A percentile compares a stretch with the other conserved stretches of the same genome.
phyloP scores from a whole-genome alignment of 2,888 invertebrate species.

The Mylabris sibirica region DNA sequence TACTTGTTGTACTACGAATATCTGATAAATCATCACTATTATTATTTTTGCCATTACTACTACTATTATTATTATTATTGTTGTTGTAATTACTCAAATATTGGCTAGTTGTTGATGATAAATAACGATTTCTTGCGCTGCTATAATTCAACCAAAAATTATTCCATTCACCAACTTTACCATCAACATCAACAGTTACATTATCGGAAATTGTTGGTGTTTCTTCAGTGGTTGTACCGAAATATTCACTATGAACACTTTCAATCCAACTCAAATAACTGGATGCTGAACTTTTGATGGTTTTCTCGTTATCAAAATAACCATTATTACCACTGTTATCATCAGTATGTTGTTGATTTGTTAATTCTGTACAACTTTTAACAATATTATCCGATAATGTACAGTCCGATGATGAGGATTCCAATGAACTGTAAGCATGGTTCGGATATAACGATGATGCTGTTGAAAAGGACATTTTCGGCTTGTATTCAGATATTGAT shows the following conservation, averaged over 20 bases:
- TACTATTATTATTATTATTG: slow-evolving; percentile 23
- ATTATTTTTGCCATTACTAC: too few relatives aligned
- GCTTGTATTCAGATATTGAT: slow-evolving; percentile 59
- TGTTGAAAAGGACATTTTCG: slow-evolving; percentile 54
- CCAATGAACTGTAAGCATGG: slow-evolving; percentile 50
- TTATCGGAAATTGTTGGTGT: slow-evolving; percentile 40
- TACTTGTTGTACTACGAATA: slow-evolving; percentile 56
- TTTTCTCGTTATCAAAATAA: slow-evolving; percentile 44
- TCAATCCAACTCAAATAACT: slow-evolving; percentile 61
- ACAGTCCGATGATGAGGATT: slow-evolving; percentile 54
- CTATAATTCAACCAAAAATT: slow-evolving; percentile 62
- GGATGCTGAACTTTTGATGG: slow-evolving; percentile 54
- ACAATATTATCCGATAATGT: slow-evolving; percentile 51
- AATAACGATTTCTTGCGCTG: slow-evolving; percentile 54
- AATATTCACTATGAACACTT: slow-evolving; percentile 57
- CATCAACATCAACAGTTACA: slow-evolving; percentile 47
- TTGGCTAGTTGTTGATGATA: slow-evolving; percentile 48
- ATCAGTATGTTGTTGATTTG: slow-evolving; percentile 24
- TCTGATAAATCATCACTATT: slow-evolving; percentile 48
- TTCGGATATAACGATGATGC: slow-evolving; percentile 46
- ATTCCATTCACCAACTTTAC: slow-evolving; percentile 61
- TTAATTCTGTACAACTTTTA: slow-evolving; percentile 46
- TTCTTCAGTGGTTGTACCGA: slow-evolving; percentile 38
- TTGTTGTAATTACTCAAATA: slow-evolving; percentile 50
- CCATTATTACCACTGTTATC: neutral